These are phyloP conservation scores for Sminthurinus aureus DNA, from an alignment of 2,888 invertebrate genomes.

Conservation along the genomic window DNA sequence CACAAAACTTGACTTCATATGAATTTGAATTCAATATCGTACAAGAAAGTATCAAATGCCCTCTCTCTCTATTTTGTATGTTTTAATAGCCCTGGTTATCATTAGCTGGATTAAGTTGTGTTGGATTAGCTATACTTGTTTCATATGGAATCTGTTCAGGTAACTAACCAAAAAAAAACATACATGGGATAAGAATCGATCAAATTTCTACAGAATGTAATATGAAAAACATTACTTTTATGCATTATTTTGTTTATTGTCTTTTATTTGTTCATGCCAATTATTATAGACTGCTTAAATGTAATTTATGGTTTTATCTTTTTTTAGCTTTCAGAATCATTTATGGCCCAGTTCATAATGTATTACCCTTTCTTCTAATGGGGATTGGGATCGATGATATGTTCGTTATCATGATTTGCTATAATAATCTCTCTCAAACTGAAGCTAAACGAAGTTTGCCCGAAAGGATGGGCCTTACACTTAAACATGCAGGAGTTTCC, in stretches of 20 bases:
- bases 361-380: constrained; percentile 81
- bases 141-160: constrained; percentile 76
- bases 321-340: constrained; percentile 69
- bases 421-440: constrained; percentile 68
- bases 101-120: constrained; percentile 73
- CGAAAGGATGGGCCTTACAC: constrained; percentile 74
- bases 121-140: constrained; percentile 76
- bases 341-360: constrained; percentile 83
- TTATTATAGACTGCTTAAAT: too few relatives aligned
- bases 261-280: too few relatives aligned
- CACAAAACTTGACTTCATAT: background rate
- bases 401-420: constrained; percentile 83
- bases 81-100: constrained; percentile 70
- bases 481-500: constrained; percentile 83
- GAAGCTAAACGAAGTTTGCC: constrained; percentile 64
- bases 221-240: too few relatives aligned
- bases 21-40: constrained; percentile 1
- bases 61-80: constrained; percentile 41
- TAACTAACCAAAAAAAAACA: background rate
- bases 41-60: too few relatives aligned
- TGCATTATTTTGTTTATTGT: too few relatives aligned
- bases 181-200: too few relatives aligned
- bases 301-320: too few relatives aligned
- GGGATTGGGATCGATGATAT: constrained; percentile 83
- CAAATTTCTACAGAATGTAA: too few relatives aligned